Conservation (phyloP, 2,888 invertebrate species). For the Tipula confusa region DNA sequence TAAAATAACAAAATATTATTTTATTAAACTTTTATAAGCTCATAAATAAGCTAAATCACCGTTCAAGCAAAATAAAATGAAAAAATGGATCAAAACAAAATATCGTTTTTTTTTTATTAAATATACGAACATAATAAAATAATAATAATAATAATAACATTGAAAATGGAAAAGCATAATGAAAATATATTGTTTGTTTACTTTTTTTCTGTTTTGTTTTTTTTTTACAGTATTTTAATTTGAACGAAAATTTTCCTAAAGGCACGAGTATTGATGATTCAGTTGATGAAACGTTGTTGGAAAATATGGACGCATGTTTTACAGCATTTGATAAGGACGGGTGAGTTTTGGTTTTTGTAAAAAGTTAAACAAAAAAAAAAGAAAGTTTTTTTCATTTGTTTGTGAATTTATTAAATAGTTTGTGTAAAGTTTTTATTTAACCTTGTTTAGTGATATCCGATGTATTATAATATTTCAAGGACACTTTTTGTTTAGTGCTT, state of each 20-base stretch:
- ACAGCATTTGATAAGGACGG: conserved; percentile 86
- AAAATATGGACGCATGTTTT: conserved; percentile 86
- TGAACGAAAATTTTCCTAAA: background rate
- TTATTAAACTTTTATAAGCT: background rate
- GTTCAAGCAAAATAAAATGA: background rate
- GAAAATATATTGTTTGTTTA: conserved; percentile 20
- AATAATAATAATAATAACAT: background rate
- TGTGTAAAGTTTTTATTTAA: too few species aligned
- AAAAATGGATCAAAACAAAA: background rate
- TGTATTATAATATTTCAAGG: background rate
- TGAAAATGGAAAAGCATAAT: background rate
- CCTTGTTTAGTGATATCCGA: too few species aligned
- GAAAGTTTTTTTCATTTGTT: background rate
- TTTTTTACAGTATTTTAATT: background rate
- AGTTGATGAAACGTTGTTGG: conserved; percentile 55
- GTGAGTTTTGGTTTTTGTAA: conserved; percentile 54
- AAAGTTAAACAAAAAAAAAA: too few species aligned
- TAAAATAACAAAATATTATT: background rate
- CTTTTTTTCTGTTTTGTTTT: background rate
- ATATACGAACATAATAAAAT: background rate
- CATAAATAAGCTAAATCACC: background rate
- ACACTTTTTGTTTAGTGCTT: background rate
- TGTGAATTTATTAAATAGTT: background rate
- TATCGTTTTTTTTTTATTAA: background rate
- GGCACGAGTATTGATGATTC: conserved; percentile 38